Evolutionary conservation across 2,797 vertebrate species (phyloP), one percentile per base, ranked within the genome.

Genomic region (Sebastes trivittatus): DNA sequence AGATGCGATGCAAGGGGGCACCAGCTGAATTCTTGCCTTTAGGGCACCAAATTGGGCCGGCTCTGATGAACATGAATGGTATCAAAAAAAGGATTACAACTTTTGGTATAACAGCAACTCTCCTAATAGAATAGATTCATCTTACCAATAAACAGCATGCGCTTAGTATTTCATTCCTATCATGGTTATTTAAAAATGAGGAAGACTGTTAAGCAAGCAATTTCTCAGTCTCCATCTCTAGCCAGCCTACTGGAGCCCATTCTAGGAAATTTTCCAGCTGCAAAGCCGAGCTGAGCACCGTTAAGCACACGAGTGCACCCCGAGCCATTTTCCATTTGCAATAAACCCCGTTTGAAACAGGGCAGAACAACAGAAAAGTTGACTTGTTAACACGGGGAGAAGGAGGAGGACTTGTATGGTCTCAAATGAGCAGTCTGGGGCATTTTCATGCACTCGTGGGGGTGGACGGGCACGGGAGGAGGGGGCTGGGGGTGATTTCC

Each of bases 341-440:
- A 86, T 91, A 93, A 93, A 92, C 74, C 78, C 87, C 4, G 55
- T 88, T 91, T 88, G 89, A 93, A 93, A 91, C 87, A 65, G 84
- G 83, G 78, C 84, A 90, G 88, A 93, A 90, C 78, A 93, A 93
- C 90, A 91, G 83, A 90, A 91, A 95, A 93, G 89, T 92, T 86
- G 84, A 94, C 90, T 93, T 92, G 89, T 93, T 93, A 95, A 93
- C 89, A 93, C 89, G 29, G 75, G 87, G 87, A 89, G 87, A 82
- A 89, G 87, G 71, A 82, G 82, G 89, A 93, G 86, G 91, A 93
- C 92, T 91, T 92, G 92, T 89, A 94, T 91, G 90, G 94, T 94
- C 91, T 94, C 92, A 95, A 94, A 94, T 89, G 93, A 95, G 95
- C 93, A 93, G 92, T 94, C 93, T 90, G 92, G 94, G 94, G 89